These are phyloP conservation scores for Bellardia pandia DNA, from an alignment of 2,888 invertebrate species.

Conservation along the genomic window DNA sequence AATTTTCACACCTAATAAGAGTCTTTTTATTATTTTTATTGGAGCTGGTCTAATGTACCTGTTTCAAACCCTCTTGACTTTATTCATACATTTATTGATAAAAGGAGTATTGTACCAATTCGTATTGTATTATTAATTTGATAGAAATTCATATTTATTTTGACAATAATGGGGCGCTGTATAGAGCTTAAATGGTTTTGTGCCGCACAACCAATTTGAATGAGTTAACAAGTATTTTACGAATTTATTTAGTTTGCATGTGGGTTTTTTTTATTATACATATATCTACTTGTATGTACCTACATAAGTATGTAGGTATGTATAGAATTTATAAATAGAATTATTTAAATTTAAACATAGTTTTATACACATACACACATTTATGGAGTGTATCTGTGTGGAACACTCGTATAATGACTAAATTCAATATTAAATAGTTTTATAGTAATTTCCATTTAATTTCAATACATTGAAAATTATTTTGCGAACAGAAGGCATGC, in stretches of 20 bases:
- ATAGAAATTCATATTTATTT: slow-evolving; percentile 27
- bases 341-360: slow-evolving; percentile 27
- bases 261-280: background rate
- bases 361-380: background rate
- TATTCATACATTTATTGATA: background rate
- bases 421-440: slow-evolving; percentile 75
- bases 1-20: too few relatives aligned
- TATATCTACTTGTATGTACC: too few relatives aligned
- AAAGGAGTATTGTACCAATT: background rate
- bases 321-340: slow-evolving; percentile 14
- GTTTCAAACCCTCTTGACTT: too few relatives aligned
- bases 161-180: slow-evolving; percentile 7
- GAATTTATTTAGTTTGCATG: slow-evolving; percentile 9
- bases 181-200: slow-evolving; percentile 49
- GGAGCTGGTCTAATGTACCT: too few relatives aligned
- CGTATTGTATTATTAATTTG: slow-evolving; percentile 25
- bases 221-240: slow-evolving; percentile 13
- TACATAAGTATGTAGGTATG: background rate
- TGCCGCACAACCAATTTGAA: background rate
- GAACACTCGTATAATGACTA: slow-evolving; percentile 51
- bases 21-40: too few relatives aligned
- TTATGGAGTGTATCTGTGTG: slow-evolving; percentile 13
- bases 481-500: slow-evolving; percentile 76
- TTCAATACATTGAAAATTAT: slow-evolving; percentile 81
- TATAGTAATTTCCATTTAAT: slow-evolving; percentile 72